A percentile compares a stretch with the other conserved stretches of the same genome.
Evolutionary conservation across 2,888 invertebrate genomes (phyloP).

Genomic region (Galerucella calmariensis): DNA sequence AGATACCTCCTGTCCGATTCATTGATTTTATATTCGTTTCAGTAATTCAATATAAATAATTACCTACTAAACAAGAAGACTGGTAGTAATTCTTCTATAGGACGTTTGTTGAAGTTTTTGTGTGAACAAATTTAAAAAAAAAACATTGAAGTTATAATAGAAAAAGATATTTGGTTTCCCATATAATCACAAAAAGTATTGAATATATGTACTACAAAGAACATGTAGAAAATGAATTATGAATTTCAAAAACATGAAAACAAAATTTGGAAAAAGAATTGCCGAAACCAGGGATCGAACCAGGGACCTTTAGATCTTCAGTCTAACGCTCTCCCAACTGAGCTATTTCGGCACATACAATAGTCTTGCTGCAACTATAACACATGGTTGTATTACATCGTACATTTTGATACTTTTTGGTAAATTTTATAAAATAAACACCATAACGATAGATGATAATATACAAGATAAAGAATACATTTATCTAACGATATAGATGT

Average conservation of each 20-base stretch:
- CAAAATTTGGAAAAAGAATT: constrained; percentile 47
- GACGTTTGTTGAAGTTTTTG: not conserved
- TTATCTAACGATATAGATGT: no score
- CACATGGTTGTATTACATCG: not conserved
- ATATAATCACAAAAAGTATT: no score
- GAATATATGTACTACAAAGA: no score
- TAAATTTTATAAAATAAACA: no score
- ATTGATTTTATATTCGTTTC: constrained; percentile 7
- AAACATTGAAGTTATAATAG: no score
- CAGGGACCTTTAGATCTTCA: constrained; percentile 80
- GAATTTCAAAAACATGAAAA: no score
- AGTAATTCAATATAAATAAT: not conserved
- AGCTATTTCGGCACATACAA: constrained; percentile 75
- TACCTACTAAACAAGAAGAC: no score
- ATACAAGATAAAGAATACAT: no score
- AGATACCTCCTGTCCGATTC: constrained; percentile 14
- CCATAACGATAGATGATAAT: no score
- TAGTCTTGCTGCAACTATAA: not conserved
- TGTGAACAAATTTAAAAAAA: not conserved
- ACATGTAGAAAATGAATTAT: no score
- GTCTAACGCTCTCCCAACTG: constrained; percentile 85
- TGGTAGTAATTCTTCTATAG: not conserved
- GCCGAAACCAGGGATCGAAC: constrained; percentile 79
- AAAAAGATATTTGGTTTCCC: no score
- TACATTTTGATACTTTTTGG: no score